Base-by-base conservation (phyloP, 2,797 vertebrate species). In the Steatocranus sp. region DNA sequence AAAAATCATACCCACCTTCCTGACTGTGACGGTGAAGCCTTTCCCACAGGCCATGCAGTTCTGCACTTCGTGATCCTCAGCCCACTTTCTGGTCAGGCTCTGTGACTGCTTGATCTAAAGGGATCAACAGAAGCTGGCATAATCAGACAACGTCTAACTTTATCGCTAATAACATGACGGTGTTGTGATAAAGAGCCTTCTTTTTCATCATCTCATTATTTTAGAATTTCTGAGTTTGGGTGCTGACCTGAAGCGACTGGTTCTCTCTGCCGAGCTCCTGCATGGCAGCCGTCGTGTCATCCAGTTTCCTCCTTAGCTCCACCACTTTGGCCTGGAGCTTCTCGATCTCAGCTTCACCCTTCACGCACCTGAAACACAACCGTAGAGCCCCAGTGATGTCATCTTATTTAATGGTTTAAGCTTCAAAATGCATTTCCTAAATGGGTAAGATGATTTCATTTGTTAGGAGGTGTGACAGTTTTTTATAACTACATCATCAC, bases 41-140 rank as follows among this genome's bases (percentile, higher is more conserved):
- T 98, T 99, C 81, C 98, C 98, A 93, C 99, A 99, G 79, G 97
- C 89, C 98, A 99, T 99, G 85, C 99, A 99, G 93, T 98, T 99
- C 94, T 99, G 98, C 54, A 99, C 98, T 54, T 99, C 98, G 1
- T 98, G 96, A 91, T 99, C 99, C 90, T 99, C 98, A 1, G 99
- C 96, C 99, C 99, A 99, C 87, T 99, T 99, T 87, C 99, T 97
- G 81, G 97, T 99, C 85, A 99, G 93, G 11, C 96, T 96, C 94
- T 99, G 99, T 0, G 97, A 98, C 85, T 98, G 97, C 83, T 99
- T 99, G 89, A 99, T 99, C 99, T 99, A 79, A 38, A 91, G 0
- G 15, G 11, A 80, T 14, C 43, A 14, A 73, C 11, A 66, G 53
- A 32, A 27, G 58, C 14, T 48, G 17, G 79, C 48, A 82, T 43